phyloP scores from a whole-genome alignment of 2,888 invertebrate species.

The Caenorhabditis doughertyi region DNA sequence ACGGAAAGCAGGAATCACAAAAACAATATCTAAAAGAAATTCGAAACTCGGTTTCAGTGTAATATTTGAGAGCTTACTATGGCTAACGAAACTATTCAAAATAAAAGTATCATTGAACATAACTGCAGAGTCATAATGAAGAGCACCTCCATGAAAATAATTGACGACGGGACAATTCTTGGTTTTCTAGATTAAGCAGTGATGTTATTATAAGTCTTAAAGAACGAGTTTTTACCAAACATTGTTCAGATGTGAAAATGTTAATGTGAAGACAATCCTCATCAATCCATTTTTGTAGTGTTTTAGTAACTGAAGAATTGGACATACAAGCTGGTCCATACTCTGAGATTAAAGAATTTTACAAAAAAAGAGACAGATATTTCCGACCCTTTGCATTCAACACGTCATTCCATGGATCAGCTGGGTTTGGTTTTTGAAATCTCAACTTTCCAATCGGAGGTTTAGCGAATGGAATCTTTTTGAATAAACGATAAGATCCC shows the following conservation, averaged over 20 bases:
- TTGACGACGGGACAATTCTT: constrained; percentile 70
- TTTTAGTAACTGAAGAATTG: constrained; percentile 70
- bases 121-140: constrained; percentile 75
- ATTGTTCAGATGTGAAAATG: constrained; percentile 71
- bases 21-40: constrained; percentile 67
- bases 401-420: constrained; percentile 69
- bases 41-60: background rate
- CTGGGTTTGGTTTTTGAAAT: constrained; percentile 66
- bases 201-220: no score
- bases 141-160: constrained; percentile 75
- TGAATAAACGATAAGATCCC: constrained; percentile 32
- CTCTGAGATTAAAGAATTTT: constrained; percentile 16
- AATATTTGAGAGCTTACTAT: constrained; percentile 20
- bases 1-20: constrained; percentile 75
- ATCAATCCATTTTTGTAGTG: constrained; percentile 73
- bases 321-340: constrained; percentile 76
- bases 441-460: constrained; percentile 75
- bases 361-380: background rate
- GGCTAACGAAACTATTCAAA: constrained; percentile 46
- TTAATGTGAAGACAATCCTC: constrained; percentile 77
- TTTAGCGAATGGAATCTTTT: constrained; percentile 73
- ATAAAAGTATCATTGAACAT: constrained; percentile 75
- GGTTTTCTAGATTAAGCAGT: no score
- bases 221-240: no score
- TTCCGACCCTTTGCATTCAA: constrained; percentile 60